Base-by-base conservation (phyloP, 2,113 vertebrate genomes). In the Carettochelys insculpta region DNA sequence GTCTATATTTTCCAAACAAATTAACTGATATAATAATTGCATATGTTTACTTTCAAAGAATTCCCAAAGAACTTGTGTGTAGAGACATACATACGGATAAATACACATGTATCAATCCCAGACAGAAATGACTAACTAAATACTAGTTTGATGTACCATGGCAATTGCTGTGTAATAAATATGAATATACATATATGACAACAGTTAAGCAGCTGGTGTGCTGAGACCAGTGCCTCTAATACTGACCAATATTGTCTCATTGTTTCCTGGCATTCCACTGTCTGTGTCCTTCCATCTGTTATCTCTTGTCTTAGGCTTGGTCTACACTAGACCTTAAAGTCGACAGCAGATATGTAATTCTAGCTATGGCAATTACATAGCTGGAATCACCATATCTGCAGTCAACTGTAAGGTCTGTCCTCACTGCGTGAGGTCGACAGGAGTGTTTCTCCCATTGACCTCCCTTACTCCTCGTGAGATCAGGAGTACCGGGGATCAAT, bases 1-100 rank as follows among this genome's bases (percentile, higher is more conserved):
- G 13, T 73, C 11, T 90, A 51, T 92, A 38, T 92, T 92, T 92
- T 82, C 77, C 50, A 89, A 87, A 8, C n/a, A 38, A 38, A 87
- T 54, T 79, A 82, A 43, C 38, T 50, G 29, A 84, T 94, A 65
- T 14, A 82, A 11, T 5, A 77, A 77, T 71, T 52, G 41, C 4
- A 47, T 94, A 50, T 51, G 58, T 71, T 87, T 87, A 82, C 54
- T 89, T 86, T 94, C 68, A 31, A 41, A 41, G 77, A 48, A 88
- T 45, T 45, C 25, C 41, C 71, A 75, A 87, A 51, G n/a, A 71
- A 41, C 31, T 47, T 16, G 82, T 65, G 45, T 41, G n/a, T 76
- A 79, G 68, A 25, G 76, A 45, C 87, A 87, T 77, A 0, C 56
- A 47, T 38, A 10, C 22, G 31, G 38, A 5, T 13, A 31, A 43